Evolutionary conservation across 92 coral and sea anemone genomes (phyloP), one percentile per base, ranked within the genome.

Genomic region (Paramuricea clavata): DNA sequence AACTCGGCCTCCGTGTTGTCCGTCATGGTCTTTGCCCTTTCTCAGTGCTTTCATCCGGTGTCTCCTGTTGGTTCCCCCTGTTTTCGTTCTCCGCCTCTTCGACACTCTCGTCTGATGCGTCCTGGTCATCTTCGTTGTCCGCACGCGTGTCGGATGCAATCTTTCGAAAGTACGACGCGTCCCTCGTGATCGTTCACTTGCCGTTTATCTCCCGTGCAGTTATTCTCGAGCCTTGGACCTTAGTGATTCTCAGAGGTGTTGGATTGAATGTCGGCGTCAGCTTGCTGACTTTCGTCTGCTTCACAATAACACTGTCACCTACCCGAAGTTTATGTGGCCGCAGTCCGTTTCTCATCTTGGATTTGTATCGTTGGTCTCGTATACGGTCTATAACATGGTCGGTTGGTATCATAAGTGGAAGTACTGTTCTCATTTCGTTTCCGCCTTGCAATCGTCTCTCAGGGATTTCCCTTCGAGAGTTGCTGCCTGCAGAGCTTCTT

Each of bases 401-500:
- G 23, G 5, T 41, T 8, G 78, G 54, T 16, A 49, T 23, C 43
- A 74, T 74, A 19, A 74, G 6, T 49, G 81, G 81, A 15, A 74
- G 28, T n/a, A 74, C 60, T 22, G 81, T 74, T 44, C 81, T 27
- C 81, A 74, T 74, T 31, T 74, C 81, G 39, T 59, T 74, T 43
- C 62, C 81, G 33, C 81, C 81, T 22, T 74, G 81, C 61, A 74
- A 8, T 31, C 61, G 16, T 50, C 82, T 28, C 68, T 12, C 42
- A 77, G 22, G 8, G 80, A 21, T 0, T 10, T 74, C 12, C 60
- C 80, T 27, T 74, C 60, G 0, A 74, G 32, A 31, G 27, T 42
- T 74, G 33, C 80, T 5, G 80, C 60, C 0, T 74, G 80, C 33
- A 74, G 32, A 16, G 80, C 80, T 44, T 75, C 80, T 70, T 57